phyloP scores from a whole-genome alignment of 2,888 invertebrate genomes.

The Polyommatus iphigenia region DNA sequence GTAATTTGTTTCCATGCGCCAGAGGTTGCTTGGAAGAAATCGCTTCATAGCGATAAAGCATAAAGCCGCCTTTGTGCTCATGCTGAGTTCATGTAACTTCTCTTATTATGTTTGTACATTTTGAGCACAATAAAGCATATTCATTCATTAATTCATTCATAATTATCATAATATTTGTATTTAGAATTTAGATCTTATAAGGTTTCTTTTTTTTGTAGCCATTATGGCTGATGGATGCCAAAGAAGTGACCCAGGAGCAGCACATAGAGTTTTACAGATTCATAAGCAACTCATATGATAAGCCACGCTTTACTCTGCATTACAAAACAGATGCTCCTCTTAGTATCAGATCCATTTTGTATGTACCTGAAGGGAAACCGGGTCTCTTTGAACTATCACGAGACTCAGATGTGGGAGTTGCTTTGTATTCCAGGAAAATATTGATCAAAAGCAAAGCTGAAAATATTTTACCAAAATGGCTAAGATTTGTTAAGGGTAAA shows the following conservation, averaged over 20 bases:
- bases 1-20: too few species aligned
- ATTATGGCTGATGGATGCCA: conserved; percentile 95
- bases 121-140: too few species aligned
- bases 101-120: too few species aligned
- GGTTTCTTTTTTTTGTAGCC: conserved; percentile 79
- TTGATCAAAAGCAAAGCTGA: conserved; percentile 95
- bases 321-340: conserved; percentile 96
- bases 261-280: conserved; percentile 97
- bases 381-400: conserved; percentile 94
- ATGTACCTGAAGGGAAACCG: conserved; percentile 96
- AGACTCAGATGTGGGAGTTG: conserved; percentile 91
- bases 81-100: too few species aligned
- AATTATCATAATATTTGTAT: background rate
- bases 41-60: too few species aligned
- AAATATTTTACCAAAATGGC: conserved; percentile 95
- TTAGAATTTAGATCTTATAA: background rate
- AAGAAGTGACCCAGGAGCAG: conserved; percentile 90
- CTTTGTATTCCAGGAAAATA: conserved; percentile 95
- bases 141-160: too few species aligned
- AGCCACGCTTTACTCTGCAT: conserved; percentile 93
- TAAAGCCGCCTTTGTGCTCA: too few species aligned
- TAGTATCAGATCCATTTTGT: conserved; percentile 93
- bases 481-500: conserved; percentile 94
- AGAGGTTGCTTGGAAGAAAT: too few species aligned
- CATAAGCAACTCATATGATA: conserved; percentile 91